Conservation (phyloP, 2,797 vertebrate genomes). For the Pipistrellus pipistrellus region DNA sequence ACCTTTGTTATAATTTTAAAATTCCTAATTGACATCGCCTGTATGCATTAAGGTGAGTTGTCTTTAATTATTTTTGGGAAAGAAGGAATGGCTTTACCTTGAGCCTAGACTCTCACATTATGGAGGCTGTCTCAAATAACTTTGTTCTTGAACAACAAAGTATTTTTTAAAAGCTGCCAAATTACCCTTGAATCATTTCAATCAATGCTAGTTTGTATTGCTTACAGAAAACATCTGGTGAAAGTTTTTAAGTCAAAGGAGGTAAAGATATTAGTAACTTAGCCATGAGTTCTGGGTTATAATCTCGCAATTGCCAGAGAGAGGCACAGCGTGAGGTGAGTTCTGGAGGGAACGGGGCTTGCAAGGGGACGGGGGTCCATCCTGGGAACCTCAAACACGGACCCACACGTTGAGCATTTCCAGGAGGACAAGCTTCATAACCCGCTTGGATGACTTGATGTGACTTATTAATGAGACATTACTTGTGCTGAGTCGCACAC, state of each 20-base stretch:
- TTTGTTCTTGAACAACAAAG: not conserved
- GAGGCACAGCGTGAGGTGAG: not conserved
- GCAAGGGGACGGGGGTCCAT: not conserved
- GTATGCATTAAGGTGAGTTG: not conserved
- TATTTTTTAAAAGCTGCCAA: not conserved
- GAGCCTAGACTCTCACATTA: not conserved
- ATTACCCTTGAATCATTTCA: not conserved
- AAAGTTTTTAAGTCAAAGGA: conserved; percentile 29
- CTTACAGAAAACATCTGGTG: not conserved
- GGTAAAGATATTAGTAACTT: not conserved
- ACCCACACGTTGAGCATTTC: not conserved
- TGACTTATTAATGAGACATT: not conserved
- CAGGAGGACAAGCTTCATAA: not conserved
- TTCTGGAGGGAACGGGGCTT: not conserved
- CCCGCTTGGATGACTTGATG: not conserved
- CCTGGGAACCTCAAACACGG: not conserved
- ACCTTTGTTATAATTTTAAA: not conserved
- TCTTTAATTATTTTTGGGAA: conserved; percentile 17
- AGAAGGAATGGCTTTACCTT: not conserved
- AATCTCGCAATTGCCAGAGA: not conserved
- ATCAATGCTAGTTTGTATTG: not conserved
- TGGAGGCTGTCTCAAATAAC: not conserved
- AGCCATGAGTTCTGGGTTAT: not conserved
- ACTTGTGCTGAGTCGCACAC: not conserved
- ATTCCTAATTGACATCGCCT: not conserved